Evolutionary conservation across 2,888 invertebrate genomes (phyloP), one percentile per base, ranked within the genome.

Genomic region (Drosophila subquinaria): DNA sequence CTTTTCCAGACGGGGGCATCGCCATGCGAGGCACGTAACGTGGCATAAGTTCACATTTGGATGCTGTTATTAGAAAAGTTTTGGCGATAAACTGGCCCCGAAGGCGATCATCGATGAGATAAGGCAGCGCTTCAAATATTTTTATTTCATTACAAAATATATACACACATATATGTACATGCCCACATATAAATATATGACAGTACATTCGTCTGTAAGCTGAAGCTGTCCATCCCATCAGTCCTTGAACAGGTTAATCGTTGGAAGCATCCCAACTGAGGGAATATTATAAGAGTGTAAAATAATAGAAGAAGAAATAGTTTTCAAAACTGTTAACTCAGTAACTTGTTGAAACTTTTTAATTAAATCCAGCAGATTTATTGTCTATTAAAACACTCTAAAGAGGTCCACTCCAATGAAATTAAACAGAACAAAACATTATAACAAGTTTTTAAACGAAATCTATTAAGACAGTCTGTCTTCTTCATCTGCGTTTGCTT

Each of bases 61-160:
- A 84, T 84, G 90, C 79, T 81, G 86, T 90, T 90, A 90, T 90
- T 91, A 81, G 81, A 91, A 82, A 89, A 90, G 81, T 90, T 87
- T 79, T 60, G 53, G 67, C 63, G 71, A 59, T 77, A 79, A 84
- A 90, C 71, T 83, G 76, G 72, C 87, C 81, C 84, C 74, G 51
- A 81, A 78, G 83, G 67, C 90, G 90, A 90, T 87, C 87, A 89
- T 74, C 73, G 76, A 70, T 36, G 70, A 74, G 83, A 88, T 88
- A 86, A 72, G 79, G 73, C 79, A 56, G 43, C 73, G 51, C 73
- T 71, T 60, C 64, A 76, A 73, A 76, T 88, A 81, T 79, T 72
- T 56, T 73, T 69, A 85, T 86, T 64, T 57, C 27, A 53, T 27
- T 33, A 40, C 52, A 36, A 30, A 56, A 48, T 43, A 48, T 35